Conservation (phyloP, 2,888 invertebrate genomes). For the Drosophila bunnanda region DNA sequence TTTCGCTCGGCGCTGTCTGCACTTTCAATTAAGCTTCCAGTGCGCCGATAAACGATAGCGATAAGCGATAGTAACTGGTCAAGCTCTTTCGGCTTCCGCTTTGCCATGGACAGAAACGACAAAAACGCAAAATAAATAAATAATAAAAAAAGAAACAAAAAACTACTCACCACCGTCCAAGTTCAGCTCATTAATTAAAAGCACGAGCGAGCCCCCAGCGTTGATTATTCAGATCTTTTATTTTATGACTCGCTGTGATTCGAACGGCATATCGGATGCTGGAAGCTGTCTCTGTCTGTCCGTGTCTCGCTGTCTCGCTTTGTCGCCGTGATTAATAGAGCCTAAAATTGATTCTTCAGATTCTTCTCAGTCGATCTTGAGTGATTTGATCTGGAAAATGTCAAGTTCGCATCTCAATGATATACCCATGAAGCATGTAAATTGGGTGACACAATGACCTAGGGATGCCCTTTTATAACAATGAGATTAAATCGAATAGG, state of each 20-base stretch:
- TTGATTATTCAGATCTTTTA: slow-evolving; percentile 47
- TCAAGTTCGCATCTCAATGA: slow-evolving; percentile 27
- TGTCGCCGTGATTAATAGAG: slow-evolving; percentile 39
- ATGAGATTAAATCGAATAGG: neutral
- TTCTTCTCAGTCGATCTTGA: slow-evolving; percentile 3
- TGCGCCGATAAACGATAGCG: slow-evolving; percentile 12
- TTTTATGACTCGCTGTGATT: slow-evolving; percentile 38
- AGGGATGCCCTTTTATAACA: neutral
- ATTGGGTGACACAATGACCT: neutral
- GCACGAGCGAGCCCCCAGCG: slow-evolving; percentile 72
- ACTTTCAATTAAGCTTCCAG: slow-evolving; percentile 61
- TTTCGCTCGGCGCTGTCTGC: slow-evolving; percentile 63
- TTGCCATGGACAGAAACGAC: slow-evolving; percentile 23
- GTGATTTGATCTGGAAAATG: slow-evolving; percentile 36
- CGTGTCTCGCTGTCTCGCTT: neutral
- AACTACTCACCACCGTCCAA: slow-evolving; percentile 58
- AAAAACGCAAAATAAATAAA: slow-evolving; percentile 28
- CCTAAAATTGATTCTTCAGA: slow-evolving; percentile 34
- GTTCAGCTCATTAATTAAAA: slow-evolving; percentile 73
- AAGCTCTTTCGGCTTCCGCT: slow-evolving; percentile 59
- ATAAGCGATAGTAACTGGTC: slow-evolving; percentile 29
- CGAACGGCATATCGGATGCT: slow-evolving; percentile 27
- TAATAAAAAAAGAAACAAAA: slow-evolving; percentile 18
- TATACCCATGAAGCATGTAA: neutral
- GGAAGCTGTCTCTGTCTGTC: neutral